A percentile compares a stretch with the other conserved stretches of the same genome.
Conservation (phyloP, 2,888 invertebrate species). For the Plusia festucae region DNA sequence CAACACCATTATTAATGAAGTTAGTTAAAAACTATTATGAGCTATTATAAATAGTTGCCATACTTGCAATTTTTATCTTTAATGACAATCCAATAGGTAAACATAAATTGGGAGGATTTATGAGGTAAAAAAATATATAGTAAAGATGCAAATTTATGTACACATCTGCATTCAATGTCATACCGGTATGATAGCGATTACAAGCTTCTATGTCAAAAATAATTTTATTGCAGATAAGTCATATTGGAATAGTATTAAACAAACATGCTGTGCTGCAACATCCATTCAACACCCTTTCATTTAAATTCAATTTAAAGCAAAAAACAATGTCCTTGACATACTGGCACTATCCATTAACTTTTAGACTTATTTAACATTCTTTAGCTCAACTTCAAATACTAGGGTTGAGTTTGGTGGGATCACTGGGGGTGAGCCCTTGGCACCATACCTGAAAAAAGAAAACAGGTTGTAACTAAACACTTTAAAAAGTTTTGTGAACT, state of each 20-base stretch:
- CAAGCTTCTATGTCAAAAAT: slow-evolving; percentile 9
- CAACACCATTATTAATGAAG: slow-evolving; percentile 45
- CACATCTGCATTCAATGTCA: slow-evolving; percentile 25
- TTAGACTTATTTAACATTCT: slow-evolving; percentile 91
- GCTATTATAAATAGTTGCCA: slow-evolving; percentile 9
- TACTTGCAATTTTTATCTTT: slow-evolving; percentile 6
- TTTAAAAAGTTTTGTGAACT: no score
- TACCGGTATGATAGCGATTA: no score
- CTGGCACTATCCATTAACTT: slow-evolving; percentile 59
- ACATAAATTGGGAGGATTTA: background rate
- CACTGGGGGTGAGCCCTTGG: slow-evolving; percentile 94
- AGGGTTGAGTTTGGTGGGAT: slow-evolving; percentile 97
- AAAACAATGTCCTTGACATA: slow-evolving; percentile 69
- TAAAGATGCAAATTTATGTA: slow-evolving; percentile 29
- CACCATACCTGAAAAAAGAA: slow-evolving; percentile 90
- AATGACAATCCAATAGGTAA: background rate
- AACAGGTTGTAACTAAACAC: background rate
- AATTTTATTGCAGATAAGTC: slow-evolving; percentile 59
- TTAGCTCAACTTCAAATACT: slow-evolving; percentile 97
- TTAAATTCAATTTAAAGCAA: slow-evolving; percentile 66
- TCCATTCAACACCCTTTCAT: slow-evolving; percentile 68
- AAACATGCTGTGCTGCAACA: slow-evolving; percentile 51
- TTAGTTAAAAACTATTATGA: slow-evolving; percentile 6
- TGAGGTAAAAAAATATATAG: background rate
- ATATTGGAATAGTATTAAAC: slow-evolving; percentile 44